Base-by-base conservation (phyloP, 2,888 invertebrate genomes). In the Cheilosia vernalis region DNA sequence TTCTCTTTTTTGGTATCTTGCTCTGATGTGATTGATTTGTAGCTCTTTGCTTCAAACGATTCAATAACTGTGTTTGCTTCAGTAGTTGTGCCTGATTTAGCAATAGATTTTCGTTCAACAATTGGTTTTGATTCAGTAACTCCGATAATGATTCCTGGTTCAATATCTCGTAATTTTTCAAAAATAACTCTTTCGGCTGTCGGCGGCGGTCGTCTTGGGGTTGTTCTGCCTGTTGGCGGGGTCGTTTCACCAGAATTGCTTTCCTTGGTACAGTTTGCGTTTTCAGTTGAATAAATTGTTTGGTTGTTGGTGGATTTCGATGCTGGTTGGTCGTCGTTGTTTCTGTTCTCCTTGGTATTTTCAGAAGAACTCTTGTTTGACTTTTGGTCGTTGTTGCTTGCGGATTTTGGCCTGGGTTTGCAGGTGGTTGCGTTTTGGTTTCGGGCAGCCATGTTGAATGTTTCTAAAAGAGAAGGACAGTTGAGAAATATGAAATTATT, bases 161-260 rank as follows among this genome's bases (percentile, higher is more conserved):
- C 84, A 84, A 80, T 64, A 79, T 84, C 84, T 84, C 84, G 84
- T 37, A 84, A 9, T 76, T 81, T 66, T 42, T 81, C 73, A 77
- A 76, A 85, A 70, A 76, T n/a, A 56, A 27, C 10, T 37, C 70
- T 42, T 37, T 76, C 64, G 15, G 66, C 9, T 44, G 66, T 55
- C 33, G 72, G 30, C 49, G 7, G 55, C 24, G 33, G 10, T 33
- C 21, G 55, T 47, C 53, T 24, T 1, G 33, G 51, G 53, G 27
- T 10, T 51, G 49, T 37, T 58, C 42, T 7, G 58, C 30, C 1
- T 64, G 47, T 10, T 30, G 51, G 15, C 37, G 67, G 10, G 30
- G 60, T 15, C 76, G 61, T 56, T 42, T 67, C 40, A 81, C 70
- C 66, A 85, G 64, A 13, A 80, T 70, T n/a, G 84, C 60, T 66